These are phyloP conservation scores for Platycercus adscitus DNA, from an alignment of 2,113 vertebrate species.

Conservation along the genomic window DNA sequence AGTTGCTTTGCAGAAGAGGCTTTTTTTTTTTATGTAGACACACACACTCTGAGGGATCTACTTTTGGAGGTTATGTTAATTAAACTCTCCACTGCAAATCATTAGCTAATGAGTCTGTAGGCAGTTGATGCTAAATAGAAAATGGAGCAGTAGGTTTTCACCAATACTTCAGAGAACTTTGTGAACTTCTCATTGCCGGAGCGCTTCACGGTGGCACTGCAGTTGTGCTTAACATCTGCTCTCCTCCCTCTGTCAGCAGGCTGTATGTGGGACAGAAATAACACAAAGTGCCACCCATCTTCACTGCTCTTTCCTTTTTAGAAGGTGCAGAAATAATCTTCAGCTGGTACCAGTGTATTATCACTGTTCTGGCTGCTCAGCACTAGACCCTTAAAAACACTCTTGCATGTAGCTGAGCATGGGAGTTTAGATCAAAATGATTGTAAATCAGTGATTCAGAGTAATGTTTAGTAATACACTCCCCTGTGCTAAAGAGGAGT, in stretches of 20 bases:
- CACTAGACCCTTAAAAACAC: not conserved
- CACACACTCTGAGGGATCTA: not conserved
- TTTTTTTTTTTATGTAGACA: not conserved
- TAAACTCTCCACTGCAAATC: not conserved
- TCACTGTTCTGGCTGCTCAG: not conserved
- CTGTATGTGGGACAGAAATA: slow-evolving; percentile 38
- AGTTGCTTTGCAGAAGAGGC: not conserved
- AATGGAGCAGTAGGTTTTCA: not conserved
- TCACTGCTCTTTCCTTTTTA: slow-evolving; percentile 38
- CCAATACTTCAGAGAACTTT: not conserved
- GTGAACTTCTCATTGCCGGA: not conserved
- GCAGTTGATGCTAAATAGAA: not conserved
- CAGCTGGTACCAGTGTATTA: not conserved
- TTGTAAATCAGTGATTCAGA: not conserved
- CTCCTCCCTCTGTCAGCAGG: slow-evolving; percentile 46
- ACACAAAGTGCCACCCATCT: slow-evolving; percentile 37
- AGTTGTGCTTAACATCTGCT: slow-evolving; percentile 59
- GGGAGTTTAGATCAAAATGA: not conserved
- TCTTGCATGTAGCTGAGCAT: not conserved
- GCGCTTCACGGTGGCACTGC: not conserved
- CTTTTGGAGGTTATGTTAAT: slow-evolving; percentile 3
- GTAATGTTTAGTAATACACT: not conserved
- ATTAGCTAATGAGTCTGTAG: slow-evolving; percentile 18
- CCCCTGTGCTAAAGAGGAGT: not conserved
- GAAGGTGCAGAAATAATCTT: slow-evolving; percentile 47